Base-by-base conservation (phyloP, 2,797 vertebrate species). In the Gadopsis bispinosus region DNA sequence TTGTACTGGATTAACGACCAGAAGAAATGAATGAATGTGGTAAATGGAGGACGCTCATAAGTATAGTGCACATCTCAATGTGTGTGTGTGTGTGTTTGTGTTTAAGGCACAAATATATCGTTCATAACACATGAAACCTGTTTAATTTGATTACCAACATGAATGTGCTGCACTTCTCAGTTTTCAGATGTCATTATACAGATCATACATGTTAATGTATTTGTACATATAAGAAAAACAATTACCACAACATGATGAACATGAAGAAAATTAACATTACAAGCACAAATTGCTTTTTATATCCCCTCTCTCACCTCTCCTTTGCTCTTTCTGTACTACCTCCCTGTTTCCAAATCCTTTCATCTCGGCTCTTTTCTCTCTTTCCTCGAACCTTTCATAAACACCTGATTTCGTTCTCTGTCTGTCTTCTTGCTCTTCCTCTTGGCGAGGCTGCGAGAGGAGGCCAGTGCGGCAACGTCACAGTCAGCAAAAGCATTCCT, bases 391-490 rank as follows among this genome's bases (percentile, higher is more conserved):
- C 7, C 1, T 2, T 0, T 45, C 29, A 7, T 2, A 11, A 12
- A 8, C 47, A 31, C 22, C 14, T 41, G n/a, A 4, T 37, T 41
- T 50, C 35, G 7, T n/a, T 17, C 12, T 39, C 6, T 4, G 3
- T 5, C 5, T 1, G 67, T 66, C 51, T 81, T 91, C 81, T 95
- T 91, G 61, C 5, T 11, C 11, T 59, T 45, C 68, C 87, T 94
- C 65, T 72, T 81, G 19, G 68, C 75, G 48, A 92, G 92, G 84
- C 92, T 94, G 87, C 95, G 60, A 29, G 90, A 83, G 83, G 93
- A 95, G 35, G 87, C 85, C 74, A 93, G 80, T 50, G 94, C 87
- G 0, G 90, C 70, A 0, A 17, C 0, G 0, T 82, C 82, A 22
- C 93, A 94, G 76, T 95, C 92, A 3, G 92, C 81, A 74, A 93